These are phyloP conservation scores for Platichthys flesus DNA, from an alignment of 2,113 vertebrate species.

Conservation along the genomic window DNA sequence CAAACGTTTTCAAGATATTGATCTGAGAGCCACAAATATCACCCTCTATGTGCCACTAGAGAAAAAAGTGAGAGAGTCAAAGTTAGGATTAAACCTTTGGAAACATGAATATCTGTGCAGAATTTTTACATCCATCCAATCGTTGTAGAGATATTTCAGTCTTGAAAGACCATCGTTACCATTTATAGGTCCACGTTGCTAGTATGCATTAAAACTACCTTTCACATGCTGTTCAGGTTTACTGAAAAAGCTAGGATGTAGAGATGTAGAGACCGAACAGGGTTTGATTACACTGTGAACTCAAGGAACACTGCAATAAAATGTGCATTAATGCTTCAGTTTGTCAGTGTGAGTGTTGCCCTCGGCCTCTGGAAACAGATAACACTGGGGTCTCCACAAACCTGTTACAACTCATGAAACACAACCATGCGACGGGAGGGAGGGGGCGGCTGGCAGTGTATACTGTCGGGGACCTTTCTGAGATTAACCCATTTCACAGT, in stretches of 20 bases:
- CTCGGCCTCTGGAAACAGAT: conserved; percentile 7
- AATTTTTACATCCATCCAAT: background rate
- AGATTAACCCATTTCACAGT: conserved; percentile 22
- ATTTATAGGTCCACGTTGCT: background rate
- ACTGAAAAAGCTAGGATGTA: background rate
- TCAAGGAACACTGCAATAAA: conserved; percentile 4
- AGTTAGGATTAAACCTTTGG: background rate
- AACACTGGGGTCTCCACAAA: background rate
- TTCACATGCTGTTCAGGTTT: background rate
- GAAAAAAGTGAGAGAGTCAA: too few species aligned
- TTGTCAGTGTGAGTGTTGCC: conserved; percentile 14
- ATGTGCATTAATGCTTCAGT: background rate
- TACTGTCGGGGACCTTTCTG: background rate
- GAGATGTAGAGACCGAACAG: background rate
- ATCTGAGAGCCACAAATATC: too few species aligned
- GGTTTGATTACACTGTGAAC: background rate
- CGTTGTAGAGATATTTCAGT: too few species aligned
- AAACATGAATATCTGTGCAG: too few species aligned
- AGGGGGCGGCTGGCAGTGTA: background rate
- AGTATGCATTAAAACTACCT: background rate
- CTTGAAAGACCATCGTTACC: background rate
- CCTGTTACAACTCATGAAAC: conserved; percentile 16
- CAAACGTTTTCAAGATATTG: too few species aligned
- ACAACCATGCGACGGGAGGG: background rate
- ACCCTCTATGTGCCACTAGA: too few species aligned